Base-by-base conservation (phyloP, 2,888 invertebrate species). In the Noctua fimbriata region DNA sequence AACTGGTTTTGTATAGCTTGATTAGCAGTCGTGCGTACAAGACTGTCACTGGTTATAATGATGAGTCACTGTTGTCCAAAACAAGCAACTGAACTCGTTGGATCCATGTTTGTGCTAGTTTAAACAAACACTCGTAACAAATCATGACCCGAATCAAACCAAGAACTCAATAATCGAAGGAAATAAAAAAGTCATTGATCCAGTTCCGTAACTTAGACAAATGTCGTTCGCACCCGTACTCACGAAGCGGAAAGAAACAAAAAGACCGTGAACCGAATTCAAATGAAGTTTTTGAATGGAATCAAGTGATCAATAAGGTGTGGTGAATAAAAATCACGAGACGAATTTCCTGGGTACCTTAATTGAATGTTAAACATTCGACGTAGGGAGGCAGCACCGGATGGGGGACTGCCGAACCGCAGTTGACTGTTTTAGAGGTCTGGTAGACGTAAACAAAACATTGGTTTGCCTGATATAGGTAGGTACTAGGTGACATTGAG, bases 281-380 rank as follows among this genome's bases (percentile, higher is more conserved):
- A 73, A 89, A 89, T 82, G 75, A 88, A 79, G 79, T 79, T 85
- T 81, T 82, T 79, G 47, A 88, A 84, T 85, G 73, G 72, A 85
- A 81, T 58, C 82, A 60, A 77, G 78, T 78, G 83, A 78, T 83
- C 76, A 72, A 85, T 83, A 84, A 78, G 82, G 82, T 78, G 82
- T 73, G 74, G 76, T 85, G 89, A 88, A 89, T 89, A 90, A 90
- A 88, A 89, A 90, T 86, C 79, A 84, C 52, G 67, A 78, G 70
- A 80, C 84, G 72, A 90, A 87, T 87, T 89, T 88, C 82, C 82
- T 78, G 84, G 77, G 83, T 89, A 88, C 90, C 86, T 82, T 79
- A 80, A 85, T 81, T 52, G 84, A 88, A 89, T 88, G 88, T 75
- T 88, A 90, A 90, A 87, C 78, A 81, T 87, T 91, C 87, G 85